A percentile compares a stretch with the other conserved stretches of the same genome.
These are phyloP conservation scores for Parelbella ahira DNA, from an alignment of 2,888 invertebrate species.

Conservation along the genomic window DNA sequence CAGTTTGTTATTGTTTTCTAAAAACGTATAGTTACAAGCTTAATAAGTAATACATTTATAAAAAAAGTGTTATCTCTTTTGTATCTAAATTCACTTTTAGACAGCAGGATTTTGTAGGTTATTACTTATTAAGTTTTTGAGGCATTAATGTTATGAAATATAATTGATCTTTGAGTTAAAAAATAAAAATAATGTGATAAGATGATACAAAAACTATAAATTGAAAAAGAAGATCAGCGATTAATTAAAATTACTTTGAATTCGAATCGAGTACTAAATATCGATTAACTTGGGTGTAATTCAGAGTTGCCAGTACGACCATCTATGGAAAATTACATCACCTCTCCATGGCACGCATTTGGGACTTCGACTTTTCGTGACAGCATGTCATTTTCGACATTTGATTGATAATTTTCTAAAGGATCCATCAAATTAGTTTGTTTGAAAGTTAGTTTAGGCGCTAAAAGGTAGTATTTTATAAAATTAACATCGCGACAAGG, in stretches of 20 bases:
- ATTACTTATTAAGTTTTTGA: too few relatives aligned
- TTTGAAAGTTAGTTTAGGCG: conserved; percentile 78
- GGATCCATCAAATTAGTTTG: conserved; percentile 79
- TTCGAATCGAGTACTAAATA: conserved; percentile 19
- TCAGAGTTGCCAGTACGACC: conserved; percentile 53
- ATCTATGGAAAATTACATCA: conserved; percentile 69
- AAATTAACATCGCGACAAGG: conserved; percentile 49
- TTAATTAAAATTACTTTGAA: conserved; percentile 25
- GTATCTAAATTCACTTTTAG: too few relatives aligned
- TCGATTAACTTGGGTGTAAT: conserved; percentile 8
- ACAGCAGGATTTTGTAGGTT: too few relatives aligned
- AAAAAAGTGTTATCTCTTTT: too few relatives aligned
- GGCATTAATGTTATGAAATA: too few relatives aligned
- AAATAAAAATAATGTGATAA: too few relatives aligned
- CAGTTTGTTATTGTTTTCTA: too few relatives aligned
- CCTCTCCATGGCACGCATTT: conserved; percentile 76
- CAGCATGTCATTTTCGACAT: conserved; percentile 81
- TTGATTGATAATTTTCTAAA: conserved; percentile 80
- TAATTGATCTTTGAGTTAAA: too few relatives aligned
- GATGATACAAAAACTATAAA: too few relatives aligned
- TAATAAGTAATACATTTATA: too few relatives aligned
- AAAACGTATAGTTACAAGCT: too few relatives aligned
- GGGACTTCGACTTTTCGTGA: conserved; percentile 78
- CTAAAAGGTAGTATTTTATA: conserved; percentile 68
- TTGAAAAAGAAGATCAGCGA: conserved; percentile 4